Evolutionary conservation across 2,797 vertebrate species (phyloP), one percentile per base, ranked within the genome.

Genomic region (Ciconia nigra): DNA sequence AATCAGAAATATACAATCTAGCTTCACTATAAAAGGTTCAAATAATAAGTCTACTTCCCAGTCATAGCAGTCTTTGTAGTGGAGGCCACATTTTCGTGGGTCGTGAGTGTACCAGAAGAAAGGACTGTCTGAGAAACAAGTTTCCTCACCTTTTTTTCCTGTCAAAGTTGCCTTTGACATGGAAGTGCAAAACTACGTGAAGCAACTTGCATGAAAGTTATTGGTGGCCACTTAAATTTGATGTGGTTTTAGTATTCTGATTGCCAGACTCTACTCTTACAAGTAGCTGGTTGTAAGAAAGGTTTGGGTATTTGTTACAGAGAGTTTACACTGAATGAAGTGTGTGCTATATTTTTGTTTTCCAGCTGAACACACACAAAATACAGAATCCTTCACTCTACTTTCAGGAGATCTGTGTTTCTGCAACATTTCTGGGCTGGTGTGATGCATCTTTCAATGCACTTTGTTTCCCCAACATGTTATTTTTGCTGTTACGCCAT

Each of bases 381-480:
- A 31, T 14, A 24, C 37, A 37, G 33, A 44, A 26, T 15, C 66
- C 41, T 26, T 63, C 21, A 6, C 46, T 46, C 49, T 15, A 29
- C 59, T 65, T 57, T 52, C 2, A 2, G 61, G 41, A 91, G 41
- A 21, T 31, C 4, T 0, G 0, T 13, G 9, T 49, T 31, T 66
- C 66, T 25, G 13, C 54, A 15, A 0, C 4, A 0, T 13, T n/a
- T 51, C 70, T 47, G 18, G 42, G 58, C 42, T 5, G 3, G 14
- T 10, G 14, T 4, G 8, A 20, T 11, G 5, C 35, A 19, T n/a
- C 57, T 82, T 37, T 41, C 0, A 1, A 10, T 1, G 6, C 17
- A 1, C 5, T 52, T 61, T 4, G 58, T 54, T 29, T 49, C 19
- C 42, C 62, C 4, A 0, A 3, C 1, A 7, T 1, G 1, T 49